Base-by-base conservation (phyloP, 2,888 invertebrate species). In the Drosophila mimica region DNA sequence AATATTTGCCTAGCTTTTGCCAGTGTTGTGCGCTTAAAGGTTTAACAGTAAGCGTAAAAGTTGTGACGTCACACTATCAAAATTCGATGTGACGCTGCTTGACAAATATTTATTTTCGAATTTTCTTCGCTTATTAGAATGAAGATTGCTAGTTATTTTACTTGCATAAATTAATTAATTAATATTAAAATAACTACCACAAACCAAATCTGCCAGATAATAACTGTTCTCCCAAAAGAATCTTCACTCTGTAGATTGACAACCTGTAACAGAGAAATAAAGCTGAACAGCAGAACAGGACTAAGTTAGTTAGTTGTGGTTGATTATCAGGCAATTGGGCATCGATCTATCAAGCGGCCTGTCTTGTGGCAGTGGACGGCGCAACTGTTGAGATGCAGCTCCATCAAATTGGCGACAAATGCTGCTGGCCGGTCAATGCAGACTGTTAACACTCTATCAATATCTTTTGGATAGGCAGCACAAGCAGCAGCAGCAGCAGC, bases 371-470 rank as follows among this genome's bases (percentile, higher is more conserved):
- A 54, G 57, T 57, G 5, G 36, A 48, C 61, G 62, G 30, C 62
- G 74, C 71, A 74, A 67, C 77, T 77, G 81, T 33, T 77, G 71
- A 74, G 58, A 49, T 68, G 68, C 59, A 70, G 70, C 74, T 81
- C 63, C 68, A 77, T 70, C 81, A 81, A 77, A 68, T 74, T 65
- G 77, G 77, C 70, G 77, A 81, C 81, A 80, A 80, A 81, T 81
- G 81, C 74, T 52, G 75, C 33, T 52, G 46, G 49, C 51, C 56
- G 38, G 70, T 80, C 80, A 76, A 79, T 76, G 66, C 51, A 53
- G 59, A 71, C 71, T 69, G 74, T 80, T 80, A 78, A 71, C 80
- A 80, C 80, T 81, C 74, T 81, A 80, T 80, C 80, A 80, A 80
- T 80, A 80, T 67, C 81, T 71, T 34, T 34, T 9, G 66, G 62